Base-by-base conservation (phyloP, 2,797 vertebrate genomes). In the Chaetophractus vellerosus region DNA sequence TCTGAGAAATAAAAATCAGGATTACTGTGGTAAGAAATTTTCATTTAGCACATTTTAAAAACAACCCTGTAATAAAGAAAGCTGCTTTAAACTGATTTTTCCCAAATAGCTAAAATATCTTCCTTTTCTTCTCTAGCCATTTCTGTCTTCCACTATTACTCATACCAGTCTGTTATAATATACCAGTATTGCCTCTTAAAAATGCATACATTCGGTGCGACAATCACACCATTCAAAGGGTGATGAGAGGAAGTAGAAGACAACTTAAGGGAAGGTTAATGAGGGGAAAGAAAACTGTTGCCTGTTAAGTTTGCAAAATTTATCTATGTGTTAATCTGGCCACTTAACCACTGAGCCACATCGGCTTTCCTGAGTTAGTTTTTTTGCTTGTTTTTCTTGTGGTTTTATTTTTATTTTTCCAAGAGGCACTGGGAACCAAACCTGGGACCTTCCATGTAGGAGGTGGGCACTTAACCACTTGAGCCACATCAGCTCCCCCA, bases 1-100 rank as follows among this genome's bases (percentile, higher is more conserved):
- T 98, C 98, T 99, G 98, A 96, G 92, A 15, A 93, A n/a, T 23
- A 19, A 96, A 85, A 97, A 93, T 38, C 6, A 78, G 41, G 11
- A 80, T 96, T 88, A 79, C 15, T 33, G 36, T 64, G 41, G 59
- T 89, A 59, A 91, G 28, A 92, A 45, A 64, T 90, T 92, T 87
- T 91, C 24, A 79, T 72, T 83, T 31, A 64, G 33, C 9, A 80
- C 19, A 87, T 81, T 95, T 83, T 28, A 63, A 87, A 95, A 94
- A 92, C 31, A 81, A 88, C 12, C 6, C 23, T 31, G 28, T 63
- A 78, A 57, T 48, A 88, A 74, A 92, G 33, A 94, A 87, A 69
- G 41, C 14, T 94, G 4, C 55, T 81, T 82, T 66, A 75, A 75
- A 78, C 93, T 16, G 57, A 21, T 76, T 36, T 76, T 76, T 72